Percentiles rank a stretch among this genome's conserved stretches.
Conservation (phyloP, 35 echinoderm and acorn worm species). For the Chiridota heheva region DNA sequence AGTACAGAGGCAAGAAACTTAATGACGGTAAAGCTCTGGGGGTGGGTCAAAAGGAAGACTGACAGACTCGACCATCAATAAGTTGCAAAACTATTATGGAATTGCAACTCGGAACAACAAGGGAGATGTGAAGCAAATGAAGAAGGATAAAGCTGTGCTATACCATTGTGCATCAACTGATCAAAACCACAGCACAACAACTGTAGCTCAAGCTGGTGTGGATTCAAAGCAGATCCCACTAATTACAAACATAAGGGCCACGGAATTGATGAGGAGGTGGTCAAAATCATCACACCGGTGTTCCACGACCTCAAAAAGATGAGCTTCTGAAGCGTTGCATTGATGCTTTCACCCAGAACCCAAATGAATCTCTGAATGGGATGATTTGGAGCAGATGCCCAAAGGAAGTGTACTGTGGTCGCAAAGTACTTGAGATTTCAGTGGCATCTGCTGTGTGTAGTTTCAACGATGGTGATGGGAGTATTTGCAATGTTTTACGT, state of each 20-base stretch:
- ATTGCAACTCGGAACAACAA: slow-evolving; percentile 2
- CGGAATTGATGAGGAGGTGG: background rate
- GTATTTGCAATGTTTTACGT: background rate
- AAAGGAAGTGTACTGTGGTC: slow-evolving; percentile 16
- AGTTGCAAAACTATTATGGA: too few species aligned
- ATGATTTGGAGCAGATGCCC: slow-evolving; percentile 7
- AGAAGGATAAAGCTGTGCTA: slow-evolving; percentile 1
- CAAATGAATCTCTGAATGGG: slow-evolving; percentile 24
- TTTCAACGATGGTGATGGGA: background rate
- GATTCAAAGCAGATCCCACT: background rate
- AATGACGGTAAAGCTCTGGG: too few species aligned
- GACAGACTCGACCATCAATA: too few species aligned
- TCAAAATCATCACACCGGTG: slow-evolving; percentile 1
- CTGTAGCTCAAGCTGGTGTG: background rate
- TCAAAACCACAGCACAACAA: slow-evolving; percentile 3
- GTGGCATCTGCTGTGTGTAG: background rate
- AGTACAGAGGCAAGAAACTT: too few species aligned
- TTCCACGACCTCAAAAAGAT: background rate
- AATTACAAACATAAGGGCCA: slow-evolving; percentile 2
- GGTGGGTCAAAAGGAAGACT: too few species aligned
- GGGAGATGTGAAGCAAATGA: slow-evolving; percentile 9
- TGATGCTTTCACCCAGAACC: slow-evolving; percentile 26
- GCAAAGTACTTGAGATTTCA: background rate
- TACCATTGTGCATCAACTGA: slow-evolving; percentile 23
- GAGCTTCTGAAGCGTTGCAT: background rate